phyloP scores from a whole-genome alignment of 2,888 invertebrate genomes.

The Asteroscopus sphinx region DNA sequence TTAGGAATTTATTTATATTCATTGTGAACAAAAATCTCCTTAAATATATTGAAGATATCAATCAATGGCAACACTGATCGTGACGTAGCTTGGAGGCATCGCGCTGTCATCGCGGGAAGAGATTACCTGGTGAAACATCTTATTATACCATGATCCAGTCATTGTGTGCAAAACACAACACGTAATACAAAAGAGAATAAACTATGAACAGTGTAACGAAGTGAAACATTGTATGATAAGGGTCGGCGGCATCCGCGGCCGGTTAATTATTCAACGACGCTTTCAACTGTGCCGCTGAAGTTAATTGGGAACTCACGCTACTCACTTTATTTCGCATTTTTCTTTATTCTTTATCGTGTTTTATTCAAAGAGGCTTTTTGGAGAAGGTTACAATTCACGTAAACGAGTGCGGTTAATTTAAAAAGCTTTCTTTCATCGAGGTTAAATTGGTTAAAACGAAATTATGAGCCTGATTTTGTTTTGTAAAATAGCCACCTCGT shows the following conservation, averaged over 20 bases:
- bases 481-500: background rate
- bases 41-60: no score
- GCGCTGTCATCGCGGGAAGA: no score
- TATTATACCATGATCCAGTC: constrained; percentile 31
- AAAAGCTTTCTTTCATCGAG: constrained; percentile 16
- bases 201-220: constrained; percentile 78
- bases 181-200: constrained; percentile 63
- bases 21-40: no score
- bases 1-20: no score
- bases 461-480: constrained; percentile 4
- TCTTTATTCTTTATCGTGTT: constrained; percentile 67
- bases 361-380: constrained; percentile 63
- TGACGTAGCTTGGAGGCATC: no score
- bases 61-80: no score
- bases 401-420: constrained; percentile 19
- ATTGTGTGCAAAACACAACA: constrained; percentile 40
- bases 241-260: constrained; percentile 66
- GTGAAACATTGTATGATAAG: constrained; percentile 77
- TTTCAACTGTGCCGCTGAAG: constrained; percentile 75
- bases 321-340: constrained; percentile 69
- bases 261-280: constrained; percentile 81
- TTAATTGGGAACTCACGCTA: constrained; percentile 77
- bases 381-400: constrained; percentile 35
- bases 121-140: no score
- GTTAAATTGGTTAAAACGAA: constrained; percentile 16